These are phyloP conservation scores for Lepetodrilus schrolli DNA, from an alignment of 2,888 invertebrate genomes.

Conservation along the genomic window DNA sequence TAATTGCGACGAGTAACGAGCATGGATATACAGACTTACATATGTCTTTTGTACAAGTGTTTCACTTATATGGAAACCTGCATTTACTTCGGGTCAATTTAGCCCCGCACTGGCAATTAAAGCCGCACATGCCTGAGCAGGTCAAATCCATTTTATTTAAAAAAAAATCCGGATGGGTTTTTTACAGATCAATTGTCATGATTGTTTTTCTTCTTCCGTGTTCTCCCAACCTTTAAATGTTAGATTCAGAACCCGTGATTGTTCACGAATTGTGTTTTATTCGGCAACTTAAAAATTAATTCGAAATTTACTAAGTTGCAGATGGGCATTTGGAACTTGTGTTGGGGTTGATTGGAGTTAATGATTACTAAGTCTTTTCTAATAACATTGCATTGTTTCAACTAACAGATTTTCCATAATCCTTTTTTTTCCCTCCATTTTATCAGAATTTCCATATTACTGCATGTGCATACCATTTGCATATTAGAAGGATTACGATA, in stretches of 20 bases:
- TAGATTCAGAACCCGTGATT: background rate
- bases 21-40: too few species aligned
- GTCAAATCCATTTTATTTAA: background rate
- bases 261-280: background rate
- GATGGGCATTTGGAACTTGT: background rate
- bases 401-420: too few species aligned
- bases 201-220: background rate
- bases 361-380: too few species aligned
- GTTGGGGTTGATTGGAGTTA: slow-evolving; percentile 3
- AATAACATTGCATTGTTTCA: too few species aligned
- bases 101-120: background rate
- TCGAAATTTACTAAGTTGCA: background rate
- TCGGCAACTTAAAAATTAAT: background rate
- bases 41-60: background rate
- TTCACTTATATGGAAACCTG: background rate
- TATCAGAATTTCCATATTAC: too few species aligned
- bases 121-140: background rate
- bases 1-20: too few species aligned
- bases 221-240: background rate
- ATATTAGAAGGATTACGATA: too few species aligned
- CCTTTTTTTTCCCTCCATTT: too few species aligned
- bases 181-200: background rate
- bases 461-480: too few species aligned
- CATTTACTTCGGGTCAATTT: background rate
- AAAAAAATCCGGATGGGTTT: background rate